Evolutionary conservation across 2,797 vertebrate genomes (phyloP).

Genomic region (Eurystomus glaucurus): DNA sequence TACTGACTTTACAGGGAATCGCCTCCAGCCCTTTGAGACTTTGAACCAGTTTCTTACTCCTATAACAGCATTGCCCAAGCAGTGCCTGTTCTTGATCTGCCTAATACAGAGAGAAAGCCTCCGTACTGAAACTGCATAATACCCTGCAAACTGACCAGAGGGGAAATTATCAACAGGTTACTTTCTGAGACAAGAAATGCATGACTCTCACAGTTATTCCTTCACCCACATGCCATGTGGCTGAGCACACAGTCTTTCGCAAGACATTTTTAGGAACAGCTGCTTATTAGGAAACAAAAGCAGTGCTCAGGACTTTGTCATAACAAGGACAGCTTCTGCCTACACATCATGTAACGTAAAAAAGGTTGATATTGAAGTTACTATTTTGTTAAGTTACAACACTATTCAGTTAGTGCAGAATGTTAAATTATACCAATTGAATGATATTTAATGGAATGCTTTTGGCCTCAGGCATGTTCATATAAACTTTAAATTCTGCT

Average conservation of each 20-base stretch:
- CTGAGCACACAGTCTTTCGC: neutral
- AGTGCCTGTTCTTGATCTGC: neutral
- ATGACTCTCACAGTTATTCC: fast-evolving
- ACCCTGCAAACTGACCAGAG: neutral
- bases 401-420: neutral
- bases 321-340: neutral
- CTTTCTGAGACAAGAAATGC: neutral
- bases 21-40: neutral
- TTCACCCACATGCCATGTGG: fast-evolving
- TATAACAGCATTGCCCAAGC: neutral
- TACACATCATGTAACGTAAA: neutral
- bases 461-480: neutral
- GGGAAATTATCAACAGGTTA: neutral
- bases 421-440: neutral
- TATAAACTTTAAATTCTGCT: neutral
- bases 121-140: neutral
- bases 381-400: neutral
- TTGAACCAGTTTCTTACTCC: neutral
- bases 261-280: neutral
- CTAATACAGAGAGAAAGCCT: neutral
- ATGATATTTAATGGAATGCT: neutral
- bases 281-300: neutral
- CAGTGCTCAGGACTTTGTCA: neutral
- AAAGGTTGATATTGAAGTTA: neutral
- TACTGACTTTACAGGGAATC: neutral